phyloP scores from a whole-genome alignment of 2,888 invertebrate genomes.

The Xanthorhoe spadicearia region DNA sequence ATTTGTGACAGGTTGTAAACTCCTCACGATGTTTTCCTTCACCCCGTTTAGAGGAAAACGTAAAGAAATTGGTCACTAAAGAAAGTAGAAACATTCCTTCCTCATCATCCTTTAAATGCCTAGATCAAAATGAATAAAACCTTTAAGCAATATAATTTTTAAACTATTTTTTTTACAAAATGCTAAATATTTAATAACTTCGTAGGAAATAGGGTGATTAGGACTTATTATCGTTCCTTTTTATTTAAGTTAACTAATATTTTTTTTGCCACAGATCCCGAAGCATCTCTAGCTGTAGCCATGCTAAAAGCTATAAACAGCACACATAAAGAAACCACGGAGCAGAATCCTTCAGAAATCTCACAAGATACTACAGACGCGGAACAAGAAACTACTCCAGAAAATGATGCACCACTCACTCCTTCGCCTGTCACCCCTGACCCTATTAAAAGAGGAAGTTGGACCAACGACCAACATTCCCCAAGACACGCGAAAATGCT shows the following conservation, averaged over 20 bases:
- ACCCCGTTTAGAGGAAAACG: too few relatives aligned
- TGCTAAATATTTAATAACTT: too few relatives aligned
- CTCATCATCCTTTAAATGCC: too few relatives aligned
- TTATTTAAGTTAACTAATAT: background rate
- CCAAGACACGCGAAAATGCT: conserved; percentile 74
- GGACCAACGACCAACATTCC: conserved; percentile 62
- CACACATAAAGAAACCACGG: conserved; percentile 45
- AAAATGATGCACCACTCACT: conserved; percentile 64
- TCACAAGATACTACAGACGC: conserved; percentile 52
- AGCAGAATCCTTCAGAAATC: conserved; percentile 61
- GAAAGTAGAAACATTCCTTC: too few relatives aligned
- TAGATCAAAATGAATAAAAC: background rate
- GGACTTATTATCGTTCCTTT: too few relatives aligned
- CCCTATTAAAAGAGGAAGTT: conserved; percentile 63
- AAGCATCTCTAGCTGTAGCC: conserved; percentile 67
- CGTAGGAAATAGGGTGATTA: too few relatives aligned
- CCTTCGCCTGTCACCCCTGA: conserved; percentile 69
- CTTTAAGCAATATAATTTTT: too few relatives aligned
- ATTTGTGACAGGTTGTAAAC: too few relatives aligned
- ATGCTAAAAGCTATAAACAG: conserved; percentile 63
- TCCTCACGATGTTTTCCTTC: too few relatives aligned
- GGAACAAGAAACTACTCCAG: conserved; percentile 70
- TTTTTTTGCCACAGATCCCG: conserved; percentile 62
- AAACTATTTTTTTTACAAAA: too few relatives aligned
- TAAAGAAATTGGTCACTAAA: too few relatives aligned